Percentiles rank a stretch among this genome's conserved stretches.
Evolutionary conservation across 1,140 invertebrate genomes (phyloP).

Genomic region (Bombus vancouverensis): DNA sequence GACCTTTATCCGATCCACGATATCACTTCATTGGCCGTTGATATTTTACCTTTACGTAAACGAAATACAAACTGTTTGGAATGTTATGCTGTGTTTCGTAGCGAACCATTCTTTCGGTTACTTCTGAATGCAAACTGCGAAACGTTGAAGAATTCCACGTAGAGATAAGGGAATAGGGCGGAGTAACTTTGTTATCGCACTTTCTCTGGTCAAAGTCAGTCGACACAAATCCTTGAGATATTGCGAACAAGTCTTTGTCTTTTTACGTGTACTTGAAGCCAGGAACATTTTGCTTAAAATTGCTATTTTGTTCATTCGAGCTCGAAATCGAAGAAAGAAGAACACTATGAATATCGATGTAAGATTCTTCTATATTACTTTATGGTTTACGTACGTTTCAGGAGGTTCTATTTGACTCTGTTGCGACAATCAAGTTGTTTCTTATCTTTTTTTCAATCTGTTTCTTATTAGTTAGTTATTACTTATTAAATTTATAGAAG

Average conservation of each 20-base stretch:
- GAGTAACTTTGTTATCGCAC: not conserved
- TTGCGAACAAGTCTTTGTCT: not conserved
- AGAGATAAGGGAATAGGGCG: not conserved
- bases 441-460: not conserved
- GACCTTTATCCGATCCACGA: constrained; percentile 29
- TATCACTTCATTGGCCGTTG: not conserved
- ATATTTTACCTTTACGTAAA: not conserved
- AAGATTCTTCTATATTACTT: too few species aligned
- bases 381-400: too few species aligned
- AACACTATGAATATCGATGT: too few species aligned
- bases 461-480: not conserved
- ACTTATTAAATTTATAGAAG: too few species aligned
- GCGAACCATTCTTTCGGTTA: not conserved
- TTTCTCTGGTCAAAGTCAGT: not conserved
- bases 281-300: not conserved
- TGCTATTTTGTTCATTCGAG: not conserved
- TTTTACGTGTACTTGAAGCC: not conserved
- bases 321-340: not conserved
- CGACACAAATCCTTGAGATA: not conserved
- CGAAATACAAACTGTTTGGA: not conserved
- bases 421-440: too few species aligned
- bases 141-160: too few species aligned
- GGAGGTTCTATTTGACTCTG: too few species aligned
- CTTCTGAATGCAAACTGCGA: not conserved
- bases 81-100: not conserved